A percentile compares a stretch with the other conserved stretches of the same genome.
These are phyloP conservation scores for Thymelicus sylvestris DNA, from an alignment of 2,888 invertebrate genomes.

Conservation along the genomic window DNA sequence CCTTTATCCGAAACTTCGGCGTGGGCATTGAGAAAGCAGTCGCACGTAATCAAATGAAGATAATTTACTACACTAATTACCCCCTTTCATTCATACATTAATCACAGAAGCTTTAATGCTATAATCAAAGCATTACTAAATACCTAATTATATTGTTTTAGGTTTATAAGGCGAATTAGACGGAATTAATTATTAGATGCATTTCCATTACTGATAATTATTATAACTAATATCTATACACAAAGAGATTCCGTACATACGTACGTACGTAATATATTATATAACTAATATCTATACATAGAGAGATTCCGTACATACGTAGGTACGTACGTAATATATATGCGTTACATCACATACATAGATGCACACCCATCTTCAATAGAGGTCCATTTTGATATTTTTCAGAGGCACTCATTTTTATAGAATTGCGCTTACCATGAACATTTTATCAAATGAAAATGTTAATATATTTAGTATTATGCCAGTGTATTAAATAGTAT, in stretches of 20 bases:
- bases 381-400: too few relatives aligned
- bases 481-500: background rate
- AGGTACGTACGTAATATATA: too few relatives aligned
- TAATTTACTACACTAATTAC: constrained; percentile 31
- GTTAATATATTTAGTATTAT: background rate
- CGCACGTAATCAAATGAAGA: constrained; percentile 39
- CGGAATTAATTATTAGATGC: background rate
- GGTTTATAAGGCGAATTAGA: background rate
- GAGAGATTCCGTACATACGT: too few relatives aligned
- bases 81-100: constrained; percentile 8
- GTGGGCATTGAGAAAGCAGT: constrained; percentile 32
- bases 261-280: too few relatives aligned
- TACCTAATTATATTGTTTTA: background rate
- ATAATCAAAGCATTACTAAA: background rate
- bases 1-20: constrained; percentile 31
- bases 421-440: too few relatives aligned
- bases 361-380: too few relatives aligned
- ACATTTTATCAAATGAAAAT: too few relatives aligned
- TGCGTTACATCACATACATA: too few relatives aligned
- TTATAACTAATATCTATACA: too few relatives aligned
- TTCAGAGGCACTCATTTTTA: too few relatives aligned
- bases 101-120: background rate
- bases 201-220: background rate
- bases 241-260: too few relatives aligned
- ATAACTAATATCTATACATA: too few relatives aligned